Conservation (phyloP, 2,113 vertebrate species). For the Phalacrocorax aristotelis region DNA sequence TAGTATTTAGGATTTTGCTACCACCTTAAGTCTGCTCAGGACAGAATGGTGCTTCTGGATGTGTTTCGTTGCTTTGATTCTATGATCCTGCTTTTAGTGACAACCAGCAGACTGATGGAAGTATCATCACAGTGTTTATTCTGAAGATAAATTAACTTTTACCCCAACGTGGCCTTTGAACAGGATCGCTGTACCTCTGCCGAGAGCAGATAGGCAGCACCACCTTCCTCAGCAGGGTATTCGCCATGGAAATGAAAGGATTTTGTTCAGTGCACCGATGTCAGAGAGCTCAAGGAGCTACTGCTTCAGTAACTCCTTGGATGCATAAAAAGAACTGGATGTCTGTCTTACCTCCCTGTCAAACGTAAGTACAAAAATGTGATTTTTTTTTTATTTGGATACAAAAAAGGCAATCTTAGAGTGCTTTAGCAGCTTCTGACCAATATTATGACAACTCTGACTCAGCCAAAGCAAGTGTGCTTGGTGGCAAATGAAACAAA, state of each 20-base stretch:
- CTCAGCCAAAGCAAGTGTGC: background rate
- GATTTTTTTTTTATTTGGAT: background rate
- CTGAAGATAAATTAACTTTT: background rate
- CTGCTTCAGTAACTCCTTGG: background rate
- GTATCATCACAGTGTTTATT: background rate
- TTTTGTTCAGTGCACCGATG: rapidly evolving
- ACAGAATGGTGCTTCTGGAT: background rate
- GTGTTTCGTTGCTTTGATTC: background rate
- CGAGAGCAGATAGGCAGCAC: background rate
- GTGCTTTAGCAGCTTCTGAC: background rate
- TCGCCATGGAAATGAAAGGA: rapidly evolving
- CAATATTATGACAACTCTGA: rapidly evolving
- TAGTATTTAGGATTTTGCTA: background rate
- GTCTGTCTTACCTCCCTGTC: background rate
- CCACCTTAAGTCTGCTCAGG: background rate
- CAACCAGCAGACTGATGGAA: background rate
- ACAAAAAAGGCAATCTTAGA: background rate
- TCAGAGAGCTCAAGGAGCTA: rapidly evolving
- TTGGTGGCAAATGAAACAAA: background rate
- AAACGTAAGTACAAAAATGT: background rate
- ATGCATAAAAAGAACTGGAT: background rate
- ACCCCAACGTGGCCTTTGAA: rapidly evolving
- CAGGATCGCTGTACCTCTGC: background rate
- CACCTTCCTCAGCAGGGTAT: background rate
- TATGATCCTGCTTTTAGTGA: background rate